Conservation (phyloP, 1,140 invertebrate genomes). For the Drosophila takahashii region DNA sequence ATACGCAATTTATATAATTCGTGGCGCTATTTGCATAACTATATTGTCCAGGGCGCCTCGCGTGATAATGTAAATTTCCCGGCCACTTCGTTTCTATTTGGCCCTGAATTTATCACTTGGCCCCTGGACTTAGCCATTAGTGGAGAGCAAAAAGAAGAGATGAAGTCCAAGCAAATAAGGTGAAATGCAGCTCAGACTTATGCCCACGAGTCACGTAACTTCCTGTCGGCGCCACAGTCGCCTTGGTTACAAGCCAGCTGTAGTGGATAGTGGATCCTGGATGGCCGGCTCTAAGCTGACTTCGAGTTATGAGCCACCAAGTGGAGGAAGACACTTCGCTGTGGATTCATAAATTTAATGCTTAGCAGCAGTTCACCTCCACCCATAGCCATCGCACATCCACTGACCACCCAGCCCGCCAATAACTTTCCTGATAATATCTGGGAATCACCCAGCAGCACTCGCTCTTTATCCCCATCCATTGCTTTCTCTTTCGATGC, state of each 20-base stretch:
- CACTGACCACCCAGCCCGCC: slow-evolving; percentile 28
- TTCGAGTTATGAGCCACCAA: slow-evolving; percentile 51
- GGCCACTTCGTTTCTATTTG: slow-evolving; percentile 70
- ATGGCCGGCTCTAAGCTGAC: slow-evolving; percentile 34
- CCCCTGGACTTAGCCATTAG: slow-evolving; percentile 29
- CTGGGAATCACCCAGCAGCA: slow-evolving; percentile 58
- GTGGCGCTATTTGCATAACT: slow-evolving; percentile 77
- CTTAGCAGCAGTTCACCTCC: slow-evolving; percentile 58
- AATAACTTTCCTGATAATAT: slow-evolving; percentile 81
- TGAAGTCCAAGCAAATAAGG: slow-evolving; percentile 51
- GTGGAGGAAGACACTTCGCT: slow-evolving; percentile 52
- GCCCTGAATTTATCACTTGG: slow-evolving; percentile 68
- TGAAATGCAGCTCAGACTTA: slow-evolving; percentile 64
- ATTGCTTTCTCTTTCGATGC: slow-evolving; percentile 30
- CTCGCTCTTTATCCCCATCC: slow-evolving; percentile 13
- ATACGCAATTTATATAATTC: slow-evolving; percentile 83
- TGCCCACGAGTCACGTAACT: slow-evolving; percentile 81
- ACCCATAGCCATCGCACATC: background rate
- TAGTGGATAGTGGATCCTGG: slow-evolving; percentile 9
- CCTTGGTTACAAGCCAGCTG: slow-evolving; percentile 11
- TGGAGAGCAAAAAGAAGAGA: background rate
- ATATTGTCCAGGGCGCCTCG: slow-evolving; percentile 48
- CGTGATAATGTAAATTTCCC: slow-evolving; percentile 64
- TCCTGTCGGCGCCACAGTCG: slow-evolving; percentile 54
- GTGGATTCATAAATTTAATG: slow-evolving; percentile 80